Evolutionary conservation across 2,888 invertebrate genomes (phyloP), one percentile per base, ranked within the genome.

Genomic region (Macaria liturata): DNA sequence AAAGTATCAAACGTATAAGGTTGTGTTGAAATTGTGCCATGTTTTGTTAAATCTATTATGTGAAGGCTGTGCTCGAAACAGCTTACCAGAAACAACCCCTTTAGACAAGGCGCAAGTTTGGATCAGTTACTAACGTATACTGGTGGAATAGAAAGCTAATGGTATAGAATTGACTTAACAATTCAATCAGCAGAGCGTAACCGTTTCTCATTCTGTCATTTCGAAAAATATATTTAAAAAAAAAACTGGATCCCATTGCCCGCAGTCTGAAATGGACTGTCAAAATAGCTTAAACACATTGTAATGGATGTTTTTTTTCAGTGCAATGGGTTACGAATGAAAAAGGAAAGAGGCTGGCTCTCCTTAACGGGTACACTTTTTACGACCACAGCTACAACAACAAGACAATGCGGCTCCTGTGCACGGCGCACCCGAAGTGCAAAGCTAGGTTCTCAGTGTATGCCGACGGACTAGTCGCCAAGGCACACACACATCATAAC

Each of bases 331-430:
- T 42, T 9, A n/a, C n/a, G 4, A 42, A 42, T 9, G 5, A 5
- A 4, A 42, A 9, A 42, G 42, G 42, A 9, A 42, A 42, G 9
- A 42, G 9, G 8, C 42, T 42, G 42, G 42, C 42, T 8, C 6
- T 42, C 9, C n/a, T 42, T n/a, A n/a, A 42, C 42, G 42, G 42
- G 4, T 42, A 42, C n/a, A 42, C 42, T 42, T 42, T 42, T 42
- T 42, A 42, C 42, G 9, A 42, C 9, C 4, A 8, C 42, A 42
- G 42, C 9, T 4, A 42, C 9, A 42, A n/a, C n/a, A 5, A 5
- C 4, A 42, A 42, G 4, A 9, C 9, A 9, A 42, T 42, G 42
- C 42, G 42, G 9, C 9, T 42, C 5, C 4, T 42, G 8, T 42
- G 42, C n/a, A 39, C 39, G 20, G 20, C 20, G 20, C 20, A 20